Evolutionary conservation across 2,797 vertebrate species (phyloP).

Genomic region (Rhodeus uyekii): DNA sequence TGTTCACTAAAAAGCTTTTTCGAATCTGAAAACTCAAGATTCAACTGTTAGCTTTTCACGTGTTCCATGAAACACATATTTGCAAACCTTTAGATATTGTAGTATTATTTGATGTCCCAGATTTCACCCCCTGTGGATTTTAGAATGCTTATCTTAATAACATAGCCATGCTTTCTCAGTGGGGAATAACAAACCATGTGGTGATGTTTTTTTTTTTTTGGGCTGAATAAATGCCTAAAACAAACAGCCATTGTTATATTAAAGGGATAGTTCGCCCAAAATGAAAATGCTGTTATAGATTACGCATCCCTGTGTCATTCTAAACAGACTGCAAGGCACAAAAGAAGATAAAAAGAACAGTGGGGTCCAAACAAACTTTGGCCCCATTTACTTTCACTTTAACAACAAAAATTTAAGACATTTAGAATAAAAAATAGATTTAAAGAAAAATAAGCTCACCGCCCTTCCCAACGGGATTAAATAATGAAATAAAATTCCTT

Average conservation of each 20-base stretch:
- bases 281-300: not conserved
- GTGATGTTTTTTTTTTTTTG: not conserved
- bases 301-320: not conserved
- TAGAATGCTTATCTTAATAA: constrained; percentile 24
- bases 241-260: not conserved
- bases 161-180: constrained; percentile 16
- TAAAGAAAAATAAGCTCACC: no score
- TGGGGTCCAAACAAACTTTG: not conserved
- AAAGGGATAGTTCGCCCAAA: not conserved
- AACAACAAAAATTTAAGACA: not conserved
- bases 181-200: constrained; percentile 10
- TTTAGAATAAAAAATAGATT: no score
- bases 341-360: not conserved
- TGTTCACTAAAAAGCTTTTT: constrained; percentile 11
- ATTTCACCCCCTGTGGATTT: constrained; percentile 20
- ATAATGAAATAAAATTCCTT: not conserved
- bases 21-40: not conserved
- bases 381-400: not conserved
- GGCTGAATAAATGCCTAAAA: not conserved
- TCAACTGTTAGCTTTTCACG: constrained; percentile 1
- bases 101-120: constrained; percentile 15
- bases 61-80: constrained; percentile 3
- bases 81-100: constrained; percentile 3
- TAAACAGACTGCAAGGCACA: not conserved
- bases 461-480: not conserved